A percentile compares a stretch with the other conserved stretches of the same genome.
These are phyloP conservation scores for Scortum barcoo DNA, from an alignment of 2,113 vertebrate species.

Conservation along the genomic window DNA sequence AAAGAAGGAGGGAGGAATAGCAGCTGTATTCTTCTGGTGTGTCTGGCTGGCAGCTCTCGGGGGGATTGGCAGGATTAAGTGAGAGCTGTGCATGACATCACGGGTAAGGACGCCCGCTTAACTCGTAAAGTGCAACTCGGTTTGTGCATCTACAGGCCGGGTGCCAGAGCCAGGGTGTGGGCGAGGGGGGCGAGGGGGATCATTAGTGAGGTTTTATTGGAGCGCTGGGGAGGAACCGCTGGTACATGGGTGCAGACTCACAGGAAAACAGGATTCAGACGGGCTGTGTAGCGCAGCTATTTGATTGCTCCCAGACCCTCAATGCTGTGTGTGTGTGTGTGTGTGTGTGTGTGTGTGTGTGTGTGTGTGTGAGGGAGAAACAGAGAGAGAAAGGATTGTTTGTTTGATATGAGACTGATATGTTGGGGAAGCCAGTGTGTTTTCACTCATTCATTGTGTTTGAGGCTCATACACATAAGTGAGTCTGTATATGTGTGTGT, in stretches of 20 bases:
- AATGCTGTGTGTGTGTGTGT: slow-evolving; percentile 42
- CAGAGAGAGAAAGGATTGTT: slow-evolving; percentile 38
- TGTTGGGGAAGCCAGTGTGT: slow-evolving; percentile 16
- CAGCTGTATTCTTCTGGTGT: slow-evolving; percentile 59
- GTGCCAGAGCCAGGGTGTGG: slow-evolving; percentile 78
- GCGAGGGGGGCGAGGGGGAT: slow-evolving; percentile 71
- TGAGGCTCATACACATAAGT: slow-evolving; percentile 1
- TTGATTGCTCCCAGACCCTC: slow-evolving; percentile 85
- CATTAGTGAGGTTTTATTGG: slow-evolving; percentile 86
- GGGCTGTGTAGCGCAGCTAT: slow-evolving; percentile 66
- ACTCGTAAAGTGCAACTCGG: slow-evolving; percentile 79
- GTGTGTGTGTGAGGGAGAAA: not conserved
- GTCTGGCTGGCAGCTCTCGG: slow-evolving; percentile 66
- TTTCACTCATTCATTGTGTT: slow-evolving; percentile 25
- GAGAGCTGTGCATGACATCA: slow-evolving; percentile 81
- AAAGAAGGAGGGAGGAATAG: slow-evolving; percentile 38
- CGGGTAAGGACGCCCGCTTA: slow-evolving; percentile 66
- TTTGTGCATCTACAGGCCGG: slow-evolving; percentile 77
- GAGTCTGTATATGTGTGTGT: slow-evolving; percentile 25
- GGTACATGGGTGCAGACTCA: slow-evolving; percentile 81
- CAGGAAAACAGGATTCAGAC: slow-evolving; percentile 82
- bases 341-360: slow-evolving; percentile 25
- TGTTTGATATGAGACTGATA: slow-evolving; percentile 54
- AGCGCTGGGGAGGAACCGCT: slow-evolving; percentile 74
- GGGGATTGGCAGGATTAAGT: slow-evolving; percentile 72